Evolutionary conservation across 2,113 vertebrate species (phyloP).

Genomic region (Ictalurus furcatus): DNA sequence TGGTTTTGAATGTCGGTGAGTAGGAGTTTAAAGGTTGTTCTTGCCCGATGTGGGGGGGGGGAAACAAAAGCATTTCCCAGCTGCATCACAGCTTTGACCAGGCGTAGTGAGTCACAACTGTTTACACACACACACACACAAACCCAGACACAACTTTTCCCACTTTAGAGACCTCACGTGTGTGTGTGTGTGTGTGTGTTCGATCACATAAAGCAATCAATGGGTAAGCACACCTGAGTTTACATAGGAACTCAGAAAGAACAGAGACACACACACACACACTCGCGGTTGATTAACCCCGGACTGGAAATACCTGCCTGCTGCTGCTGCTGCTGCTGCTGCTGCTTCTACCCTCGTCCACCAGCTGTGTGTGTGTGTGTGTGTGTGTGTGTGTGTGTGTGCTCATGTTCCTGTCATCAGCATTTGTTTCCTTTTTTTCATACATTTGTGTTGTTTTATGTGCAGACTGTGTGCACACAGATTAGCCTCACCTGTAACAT

Average conservation of each 20-base stretch:
- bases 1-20: not conserved
- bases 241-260: not conserved
- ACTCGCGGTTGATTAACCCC: conserved; percentile 32
- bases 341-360: not conserved
- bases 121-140: not conserved
- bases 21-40: conserved; percentile 12
- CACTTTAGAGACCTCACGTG: not conserved
- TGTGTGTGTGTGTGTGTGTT: conserved; percentile 10
- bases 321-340: conserved; percentile 23
- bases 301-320: conserved; percentile 71
- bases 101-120: conserved; percentile 8
- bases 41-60: not conserved
- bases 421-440: not conserved
- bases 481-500: conserved; percentile 8
- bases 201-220: not conserved
- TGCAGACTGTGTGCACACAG: not conserved
- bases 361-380: not conserved
- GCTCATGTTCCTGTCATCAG: not conserved
- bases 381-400: not conserved
- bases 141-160: too few species aligned
- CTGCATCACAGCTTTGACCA: conserved; percentile 19
- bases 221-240: conserved; percentile 13
- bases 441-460: not conserved
- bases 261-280: conserved; percentile 26
- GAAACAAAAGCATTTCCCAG: not conserved